A percentile compares a stretch with the other conserved stretches of the same genome.
Evolutionary conservation across 2,113 vertebrate genomes (phyloP).

Genomic region (Alaudala cheleensis): DNA sequence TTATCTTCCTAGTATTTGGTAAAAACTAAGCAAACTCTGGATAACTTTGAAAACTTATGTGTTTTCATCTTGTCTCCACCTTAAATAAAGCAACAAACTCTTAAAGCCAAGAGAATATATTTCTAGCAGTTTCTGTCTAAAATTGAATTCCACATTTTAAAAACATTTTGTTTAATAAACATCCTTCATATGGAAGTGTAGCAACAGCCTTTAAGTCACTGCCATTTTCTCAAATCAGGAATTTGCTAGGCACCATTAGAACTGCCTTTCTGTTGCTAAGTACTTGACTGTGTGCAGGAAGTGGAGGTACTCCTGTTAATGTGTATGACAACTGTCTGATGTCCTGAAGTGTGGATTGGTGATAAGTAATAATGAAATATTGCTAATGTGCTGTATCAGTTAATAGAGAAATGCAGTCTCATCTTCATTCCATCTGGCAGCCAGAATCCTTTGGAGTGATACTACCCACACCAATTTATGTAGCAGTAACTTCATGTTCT

Average conservation of each 20-base stretch:
- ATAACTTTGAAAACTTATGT: not conserved
- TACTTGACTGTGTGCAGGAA: not conserved
- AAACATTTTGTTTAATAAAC: not conserved
- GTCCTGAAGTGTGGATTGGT: not conserved
- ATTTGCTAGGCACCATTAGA: not conserved
- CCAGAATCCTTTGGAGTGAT: not conserved
- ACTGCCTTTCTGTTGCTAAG: not conserved
- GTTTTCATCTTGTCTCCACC: not conserved
- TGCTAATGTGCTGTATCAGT: not conserved
- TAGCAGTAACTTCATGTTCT: not conserved
- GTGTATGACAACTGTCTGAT: not conserved
- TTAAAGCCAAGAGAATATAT: not conserved
- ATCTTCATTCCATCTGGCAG: not conserved
- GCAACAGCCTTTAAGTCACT: not conserved
- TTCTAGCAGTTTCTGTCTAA: not conserved
- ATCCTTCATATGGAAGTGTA: not conserved
- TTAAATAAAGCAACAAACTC: not conserved
- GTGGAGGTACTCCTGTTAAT: not conserved
- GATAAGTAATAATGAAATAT: not conserved
- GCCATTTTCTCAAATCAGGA: not conserved
- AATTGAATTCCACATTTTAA: not conserved
- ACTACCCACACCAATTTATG: not conserved
- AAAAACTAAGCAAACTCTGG: not conserved
- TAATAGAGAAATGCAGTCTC: not conserved
- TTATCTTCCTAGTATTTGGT: not conserved